A percentile compares a stretch with the other conserved stretches of the same genome.
phyloP scores from a whole-genome alignment of 1,140 invertebrate species.

The Heliothis virescens region DNA sequence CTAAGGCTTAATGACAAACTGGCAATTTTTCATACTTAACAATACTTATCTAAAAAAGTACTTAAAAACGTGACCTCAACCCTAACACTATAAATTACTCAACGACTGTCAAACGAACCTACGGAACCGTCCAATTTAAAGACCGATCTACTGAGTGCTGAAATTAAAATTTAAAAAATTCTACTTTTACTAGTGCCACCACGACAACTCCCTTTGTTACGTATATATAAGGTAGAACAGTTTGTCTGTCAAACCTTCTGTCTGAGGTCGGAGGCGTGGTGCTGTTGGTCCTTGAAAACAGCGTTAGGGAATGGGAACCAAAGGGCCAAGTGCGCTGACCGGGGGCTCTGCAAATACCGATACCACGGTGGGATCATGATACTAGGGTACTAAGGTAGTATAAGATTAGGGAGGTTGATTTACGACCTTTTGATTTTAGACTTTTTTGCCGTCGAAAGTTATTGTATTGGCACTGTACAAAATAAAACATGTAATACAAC shows the following conservation, averaged over 20 bases:
- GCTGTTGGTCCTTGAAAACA: constrained; percentile 83
- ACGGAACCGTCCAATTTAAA: constrained; percentile 46
- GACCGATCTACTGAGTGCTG: constrained; percentile 35
- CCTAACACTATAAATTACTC: constrained; percentile 4
- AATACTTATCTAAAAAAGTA: too few species aligned
- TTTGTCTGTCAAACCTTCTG: constrained; percentile 79
- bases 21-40: too few species aligned
- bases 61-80: too few species aligned
- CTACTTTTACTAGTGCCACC: constrained; percentile 54
- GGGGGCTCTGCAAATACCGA: constrained; percentile 81
- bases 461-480: constrained; percentile 52
- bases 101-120: constrained; percentile 9
- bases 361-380: constrained; percentile 11
- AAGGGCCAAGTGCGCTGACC: constrained; percentile 83
- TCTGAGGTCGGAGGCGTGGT: constrained; percentile 81
- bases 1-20: too few species aligned
- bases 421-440: constrained; percentile 6
- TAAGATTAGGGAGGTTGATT: background rate
- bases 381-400: background rate
- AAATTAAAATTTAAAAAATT: constrained; percentile 9
- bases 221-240: constrained; percentile 52
- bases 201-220: constrained; percentile 58
- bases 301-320: constrained; percentile 87
- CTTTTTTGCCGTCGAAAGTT: constrained; percentile 1
- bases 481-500: constrained; percentile 43